Conservation (phyloP, 2,797 vertebrate species). For the Emys orbicularis region DNA sequence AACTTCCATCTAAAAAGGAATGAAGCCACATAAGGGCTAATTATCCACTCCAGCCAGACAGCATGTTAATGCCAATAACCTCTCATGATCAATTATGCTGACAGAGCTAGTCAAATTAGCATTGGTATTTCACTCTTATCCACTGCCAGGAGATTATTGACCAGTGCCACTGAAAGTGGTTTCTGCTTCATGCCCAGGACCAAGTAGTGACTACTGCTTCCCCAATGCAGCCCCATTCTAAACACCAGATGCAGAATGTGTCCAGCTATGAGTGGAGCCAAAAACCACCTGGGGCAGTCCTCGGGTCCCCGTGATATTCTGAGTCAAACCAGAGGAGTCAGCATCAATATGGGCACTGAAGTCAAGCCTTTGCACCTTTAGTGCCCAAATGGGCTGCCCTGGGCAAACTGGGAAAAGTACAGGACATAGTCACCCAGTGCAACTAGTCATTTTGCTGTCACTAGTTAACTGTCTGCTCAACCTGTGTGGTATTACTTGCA, state of each 20-base stretch:
- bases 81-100: neutral
- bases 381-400: neutral
- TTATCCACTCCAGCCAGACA: neutral
- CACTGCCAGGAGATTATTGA: neutral
- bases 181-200: neutral
- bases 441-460: neutral
- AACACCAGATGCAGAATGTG: neutral
- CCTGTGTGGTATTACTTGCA: neutral
- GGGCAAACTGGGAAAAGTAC: neutral
- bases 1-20: neutral
- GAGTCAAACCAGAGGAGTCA: neutral
- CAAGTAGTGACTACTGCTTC: constrained; percentile 25
- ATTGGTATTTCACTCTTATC: neutral
- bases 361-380: neutral
- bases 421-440: neutral
- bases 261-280: neutral
- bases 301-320: neutral
- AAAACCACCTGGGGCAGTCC: rapidly evolving
- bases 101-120: neutral
- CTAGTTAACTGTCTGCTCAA: neutral
- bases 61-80: neutral
- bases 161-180: neutral
- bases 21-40: neutral
- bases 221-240: neutral
- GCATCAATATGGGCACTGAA: neutral